Percentiles rank a stretch among this genome's conserved stretches.
phyloP scores from a whole-genome alignment of 1,140 invertebrate species.

The Bradysia coprophila region DNA sequence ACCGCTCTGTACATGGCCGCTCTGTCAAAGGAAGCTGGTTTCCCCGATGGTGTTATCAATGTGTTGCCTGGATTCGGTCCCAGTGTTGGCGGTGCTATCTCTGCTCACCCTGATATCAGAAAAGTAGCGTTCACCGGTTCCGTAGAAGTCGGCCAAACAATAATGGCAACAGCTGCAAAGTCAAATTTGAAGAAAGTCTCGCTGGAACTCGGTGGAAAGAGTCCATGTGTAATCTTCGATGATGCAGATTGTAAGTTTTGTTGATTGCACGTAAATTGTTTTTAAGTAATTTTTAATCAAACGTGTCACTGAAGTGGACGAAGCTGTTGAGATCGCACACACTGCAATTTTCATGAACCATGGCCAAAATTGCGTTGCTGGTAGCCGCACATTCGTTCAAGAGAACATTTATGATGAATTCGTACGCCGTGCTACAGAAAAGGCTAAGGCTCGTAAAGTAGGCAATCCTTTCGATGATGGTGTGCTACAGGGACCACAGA shows the following conservation, averaged over 20 bases:
- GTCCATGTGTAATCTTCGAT: conserved; percentile 66
- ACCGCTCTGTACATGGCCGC: conserved; percentile 65
- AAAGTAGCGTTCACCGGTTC: conserved; percentile 86
- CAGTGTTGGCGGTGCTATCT: conserved; percentile 63
- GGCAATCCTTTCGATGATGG: conserved; percentile 59
- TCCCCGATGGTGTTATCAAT: conserved; percentile 75
- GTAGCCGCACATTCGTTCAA: conserved; percentile 76
- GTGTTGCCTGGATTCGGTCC: conserved; percentile 66
- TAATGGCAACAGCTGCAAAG: conserved; percentile 51
- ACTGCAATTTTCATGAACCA: conserved; percentile 69
- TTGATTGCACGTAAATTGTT: neutral
- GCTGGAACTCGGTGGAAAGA: conserved; percentile 80
- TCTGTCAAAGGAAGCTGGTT: conserved; percentile 71
- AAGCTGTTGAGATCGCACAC: conserved; percentile 60
- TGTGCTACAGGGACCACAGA: conserved; percentile 60
- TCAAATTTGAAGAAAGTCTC: conserved; percentile 70
- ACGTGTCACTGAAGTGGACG: conserved; percentile 28
- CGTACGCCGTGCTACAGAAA: conserved; percentile 46
- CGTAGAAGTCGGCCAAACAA: conserved; percentile 52
- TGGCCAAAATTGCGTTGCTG: conserved; percentile 83
- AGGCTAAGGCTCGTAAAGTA: conserved; percentile 48
- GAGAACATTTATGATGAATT: conserved; percentile 73
- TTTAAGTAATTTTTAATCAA: neutral
- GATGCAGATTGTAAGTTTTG: conserved; percentile 36
- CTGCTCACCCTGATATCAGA: conserved; percentile 52